These are phyloP conservation scores for Sciurus vulgaris DNA, from an alignment of 2,797 vertebrate genomes.

Conservation along the genomic window DNA sequence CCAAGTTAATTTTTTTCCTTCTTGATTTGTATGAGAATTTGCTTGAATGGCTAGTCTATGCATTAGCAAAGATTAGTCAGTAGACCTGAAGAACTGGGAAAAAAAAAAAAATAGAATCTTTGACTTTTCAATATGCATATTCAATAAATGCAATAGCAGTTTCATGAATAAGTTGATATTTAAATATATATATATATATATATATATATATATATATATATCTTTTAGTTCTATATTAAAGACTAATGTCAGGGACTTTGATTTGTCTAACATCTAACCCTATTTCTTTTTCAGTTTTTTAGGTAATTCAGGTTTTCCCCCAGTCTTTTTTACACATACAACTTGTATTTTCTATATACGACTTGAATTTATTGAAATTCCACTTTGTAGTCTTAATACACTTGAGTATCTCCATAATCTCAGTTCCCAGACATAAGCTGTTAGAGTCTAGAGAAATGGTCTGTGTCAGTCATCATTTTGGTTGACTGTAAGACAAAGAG, in stretches of 20 bases:
- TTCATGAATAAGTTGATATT: not conserved
- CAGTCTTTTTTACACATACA: not conserved
- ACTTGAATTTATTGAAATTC: not conserved
- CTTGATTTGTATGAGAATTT: conserved; percentile 37
- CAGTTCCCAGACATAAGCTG: not conserved
- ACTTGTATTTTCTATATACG: not conserved
- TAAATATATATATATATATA: not conserved
- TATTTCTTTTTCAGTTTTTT: not conserved
- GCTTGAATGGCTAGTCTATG: not conserved
- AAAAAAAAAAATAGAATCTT: not conserved
- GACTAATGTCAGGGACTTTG: not conserved
- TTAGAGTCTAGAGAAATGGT: not conserved
- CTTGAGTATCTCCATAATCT: not conserved
- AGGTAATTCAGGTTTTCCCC: not conserved
- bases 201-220: not conserved
- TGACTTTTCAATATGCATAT: not conserved
- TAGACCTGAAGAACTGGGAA: not conserved
- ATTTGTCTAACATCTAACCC: not conserved
- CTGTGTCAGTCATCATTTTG: not conserved
- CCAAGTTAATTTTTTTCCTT: not conserved
- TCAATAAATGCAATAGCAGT: not conserved
- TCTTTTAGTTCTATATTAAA: not conserved
- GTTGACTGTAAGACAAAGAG: not conserved
- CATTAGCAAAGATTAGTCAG: not conserved
- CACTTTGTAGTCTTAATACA: not conserved